A percentile compares a stretch with the other conserved stretches of the same genome.
These are phyloP conservation scores for Hermaeophaga mercurialis DNA, from an alignment of 2,888 invertebrate species.

Conservation along the genomic window DNA sequence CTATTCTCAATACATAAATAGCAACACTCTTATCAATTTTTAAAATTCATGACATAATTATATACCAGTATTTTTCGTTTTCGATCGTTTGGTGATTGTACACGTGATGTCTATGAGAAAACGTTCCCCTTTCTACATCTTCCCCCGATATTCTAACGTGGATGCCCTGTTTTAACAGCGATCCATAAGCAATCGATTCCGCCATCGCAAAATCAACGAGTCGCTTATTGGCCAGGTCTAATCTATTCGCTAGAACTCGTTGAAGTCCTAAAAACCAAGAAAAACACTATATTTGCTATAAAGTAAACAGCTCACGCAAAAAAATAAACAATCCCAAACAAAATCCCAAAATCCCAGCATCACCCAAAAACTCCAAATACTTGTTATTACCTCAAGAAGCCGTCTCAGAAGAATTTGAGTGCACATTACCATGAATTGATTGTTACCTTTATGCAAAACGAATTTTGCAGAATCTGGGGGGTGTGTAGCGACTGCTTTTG, in stretches of 20 bases:
- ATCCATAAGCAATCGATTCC: conserved; percentile 97
- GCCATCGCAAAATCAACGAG: conserved; percentile 96
- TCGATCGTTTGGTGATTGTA: conserved; percentile 98
- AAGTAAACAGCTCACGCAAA: no score
- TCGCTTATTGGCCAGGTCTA: conserved; percentile 88
- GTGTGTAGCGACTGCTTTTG: conserved; percentile 79
- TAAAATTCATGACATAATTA: neutral
- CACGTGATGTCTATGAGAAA: conserved; percentile 87
- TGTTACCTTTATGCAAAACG: conserved; percentile 76
- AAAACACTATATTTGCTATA: neutral
- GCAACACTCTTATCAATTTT: no score
- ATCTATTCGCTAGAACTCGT: conserved; percentile 84
- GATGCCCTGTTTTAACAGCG: conserved; percentile 93
- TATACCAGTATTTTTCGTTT: conserved; percentile 64
- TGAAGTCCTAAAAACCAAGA: conserved; percentile 58
- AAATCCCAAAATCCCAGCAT: no score
- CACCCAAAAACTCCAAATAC: no score
- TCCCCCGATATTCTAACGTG: conserved; percentile 94
- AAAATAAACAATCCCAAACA: no score
- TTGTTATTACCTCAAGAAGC: no score
- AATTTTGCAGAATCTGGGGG: conserved; percentile 79
- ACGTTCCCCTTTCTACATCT: conserved; percentile 98
- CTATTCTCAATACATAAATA: no score
- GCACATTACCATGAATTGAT: neutral
- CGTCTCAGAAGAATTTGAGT: no score